Evolutionary conservation across 2,797 vertebrate species (phyloP), one percentile per base, ranked within the genome.

Genomic region (Melanogrammus aeglefinus): DNA sequence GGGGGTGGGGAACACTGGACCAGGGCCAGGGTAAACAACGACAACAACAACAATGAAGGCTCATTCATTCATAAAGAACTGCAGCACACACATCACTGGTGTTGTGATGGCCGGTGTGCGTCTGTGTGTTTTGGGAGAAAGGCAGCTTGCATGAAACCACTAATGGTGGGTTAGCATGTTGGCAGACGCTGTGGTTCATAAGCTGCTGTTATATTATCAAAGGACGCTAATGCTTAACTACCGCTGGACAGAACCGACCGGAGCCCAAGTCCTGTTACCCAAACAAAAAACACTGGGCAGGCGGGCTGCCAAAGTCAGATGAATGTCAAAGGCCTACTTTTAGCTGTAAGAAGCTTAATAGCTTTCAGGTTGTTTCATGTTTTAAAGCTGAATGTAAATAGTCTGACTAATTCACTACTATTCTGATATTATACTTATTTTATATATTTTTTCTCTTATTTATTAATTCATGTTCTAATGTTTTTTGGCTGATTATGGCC

Each of bases 171-270:
- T 27, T 69, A 29, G 63, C 63, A 72, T 31, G 70, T 76, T 63
- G 76, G 57, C 21, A 72, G 57, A 63, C 57, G 29, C 74, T 77
- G 74, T 75, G 83, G 81, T 73, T 79, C 44, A 70, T 78, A 75
- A 79, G 57, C 81, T 82, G 79, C 29, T 73, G 38, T 36, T 82
- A 69, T 80, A 79, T 83, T 75, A 69, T 69, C 63, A 81, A 80
- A 82, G 77, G 74, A 29, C 31, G 71, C 29, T 21, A 29, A 71
- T 73, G 71, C 12, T 39, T 8, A 29, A 63, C 31, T 75, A 24
- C 66, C 66, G 66, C 66, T 51, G 47, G 12, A 12, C 47, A 51
- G 47, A 21, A 51, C 3, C 57, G 6, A 9, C n/a, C 63, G 4
- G 24, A 10, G n/a, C 24, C 24, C n/a, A 12, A 69, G n/a, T 69